Conservation (phyloP, 1,140 invertebrate species). For the Camponotus pennsylvanicus region DNA sequence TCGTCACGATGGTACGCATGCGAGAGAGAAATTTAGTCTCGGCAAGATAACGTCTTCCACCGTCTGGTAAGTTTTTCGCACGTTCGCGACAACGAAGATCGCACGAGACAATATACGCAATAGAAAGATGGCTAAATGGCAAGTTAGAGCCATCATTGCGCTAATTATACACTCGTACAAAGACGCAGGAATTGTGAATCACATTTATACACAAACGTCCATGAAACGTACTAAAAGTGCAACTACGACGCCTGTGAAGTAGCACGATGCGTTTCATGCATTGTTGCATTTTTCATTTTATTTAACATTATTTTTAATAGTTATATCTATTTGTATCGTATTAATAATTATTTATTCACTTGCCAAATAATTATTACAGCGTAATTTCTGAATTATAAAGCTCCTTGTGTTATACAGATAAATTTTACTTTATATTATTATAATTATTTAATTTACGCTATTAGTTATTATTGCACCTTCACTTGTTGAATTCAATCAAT, state of each 20-base stretch:
- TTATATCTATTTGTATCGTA: neutral
- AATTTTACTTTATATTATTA: neutral
- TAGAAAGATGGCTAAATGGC: slow-evolving; percentile 3
- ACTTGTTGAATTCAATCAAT: neutral
- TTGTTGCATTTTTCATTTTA: neutral
- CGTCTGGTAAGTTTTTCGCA: neutral
- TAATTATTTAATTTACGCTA: neutral
- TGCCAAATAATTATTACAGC: neutral
- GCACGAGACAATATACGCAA: neutral
- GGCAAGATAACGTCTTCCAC: neutral
- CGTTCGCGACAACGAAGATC: neutral
- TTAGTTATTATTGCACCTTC: neutral
- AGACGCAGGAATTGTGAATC: slow-evolving; percentile 36
- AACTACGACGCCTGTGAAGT: neutral
- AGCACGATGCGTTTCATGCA: neutral
- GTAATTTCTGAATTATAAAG: neutral
- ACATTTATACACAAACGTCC: neutral
- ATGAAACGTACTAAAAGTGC: neutral
- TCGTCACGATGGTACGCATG: neutral
- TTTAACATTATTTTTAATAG: neutral
- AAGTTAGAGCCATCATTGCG: neutral
- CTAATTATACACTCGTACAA: slow-evolving; percentile 37
- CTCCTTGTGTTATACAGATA: neutral
- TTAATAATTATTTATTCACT: neutral
- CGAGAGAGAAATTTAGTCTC: neutral